Conservation (phyloP, 1,140 invertebrate genomes). For the Brachionus asplanchnoidis region DNA sequence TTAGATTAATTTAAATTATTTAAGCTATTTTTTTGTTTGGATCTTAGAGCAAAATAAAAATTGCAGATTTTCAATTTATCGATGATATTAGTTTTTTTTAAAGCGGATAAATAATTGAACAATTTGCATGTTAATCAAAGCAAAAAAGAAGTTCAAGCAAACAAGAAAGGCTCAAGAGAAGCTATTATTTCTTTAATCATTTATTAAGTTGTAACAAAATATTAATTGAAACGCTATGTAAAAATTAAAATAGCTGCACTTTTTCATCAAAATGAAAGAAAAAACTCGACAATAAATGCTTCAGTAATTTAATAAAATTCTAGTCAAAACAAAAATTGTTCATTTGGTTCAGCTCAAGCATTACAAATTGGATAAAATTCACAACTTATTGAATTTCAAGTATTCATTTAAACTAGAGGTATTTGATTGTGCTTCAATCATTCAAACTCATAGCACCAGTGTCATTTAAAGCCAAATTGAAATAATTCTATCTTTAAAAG, state of each 20-base stretch:
- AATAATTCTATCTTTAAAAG: neutral
- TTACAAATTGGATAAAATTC: conserved; percentile 19
- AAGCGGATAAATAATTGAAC: neutral
- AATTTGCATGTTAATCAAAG: conserved; percentile 5
- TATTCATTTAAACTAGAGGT: neutral
- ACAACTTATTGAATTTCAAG: conserved; percentile 30
- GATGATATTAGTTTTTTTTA: neutral
- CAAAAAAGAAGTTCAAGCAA: neutral
- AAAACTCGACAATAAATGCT: neutral
- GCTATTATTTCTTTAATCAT: neutral
- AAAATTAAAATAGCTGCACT: conserved; percentile 21
- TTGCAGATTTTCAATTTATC: neutral
- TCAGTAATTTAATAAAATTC: conserved; percentile 16
- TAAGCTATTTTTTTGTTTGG: too few species aligned
- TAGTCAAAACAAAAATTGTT: conserved; percentile 1
- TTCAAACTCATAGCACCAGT: neutral
- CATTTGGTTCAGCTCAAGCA: conserved; percentile 16
- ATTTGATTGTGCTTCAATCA: neutral
- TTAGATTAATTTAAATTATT: too few species aligned
- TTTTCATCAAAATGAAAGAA: neutral
- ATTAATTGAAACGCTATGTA: neutral
- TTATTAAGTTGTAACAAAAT: neutral
- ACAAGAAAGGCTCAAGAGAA: neutral
- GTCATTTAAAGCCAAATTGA: neutral
- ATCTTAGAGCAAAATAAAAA: neutral